Evolutionary conservation across 2,797 vertebrate species (phyloP).

Genomic region (Trematomus bernacchii): DNA sequence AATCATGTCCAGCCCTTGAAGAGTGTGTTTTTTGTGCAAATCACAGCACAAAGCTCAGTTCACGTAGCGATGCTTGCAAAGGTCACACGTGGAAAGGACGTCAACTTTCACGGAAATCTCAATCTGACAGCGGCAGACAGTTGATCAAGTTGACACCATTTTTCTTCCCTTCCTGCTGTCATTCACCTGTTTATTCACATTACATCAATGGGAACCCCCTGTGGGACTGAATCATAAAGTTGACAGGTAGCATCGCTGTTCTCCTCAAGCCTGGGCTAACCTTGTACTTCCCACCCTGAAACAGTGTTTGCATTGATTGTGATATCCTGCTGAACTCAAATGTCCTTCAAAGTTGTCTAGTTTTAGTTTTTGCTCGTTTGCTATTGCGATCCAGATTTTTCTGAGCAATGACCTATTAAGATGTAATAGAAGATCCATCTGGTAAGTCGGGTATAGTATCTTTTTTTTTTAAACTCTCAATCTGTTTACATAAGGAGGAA

Average conservation of each 20-base stretch:
- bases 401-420: slow-evolving; percentile 29
- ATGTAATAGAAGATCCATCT: slow-evolving; percentile 23
- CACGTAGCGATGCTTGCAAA: slow-evolving; percentile 31
- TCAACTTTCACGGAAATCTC: slow-evolving; percentile 47
- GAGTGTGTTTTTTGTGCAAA: slow-evolving; percentile 73
- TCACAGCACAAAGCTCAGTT: slow-evolving; percentile 46
- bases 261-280: slow-evolving; percentile 49
- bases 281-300: slow-evolving; percentile 44
- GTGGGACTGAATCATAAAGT: slow-evolving; percentile 47
- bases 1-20: slow-evolving; percentile 56
- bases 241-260: slow-evolving; percentile 57
- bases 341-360: slow-evolving; percentile 47
- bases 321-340: slow-evolving; percentile 34
- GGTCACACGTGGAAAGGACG: slow-evolving; percentile 53
- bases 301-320: slow-evolving; percentile 72
- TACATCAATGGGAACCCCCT: slow-evolving; percentile 52
- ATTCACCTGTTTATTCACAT: slow-evolving; percentile 69
- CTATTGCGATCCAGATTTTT: slow-evolving; percentile 6
- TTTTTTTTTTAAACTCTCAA: slow-evolving; percentile 22
- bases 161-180: slow-evolving; percentile 36
- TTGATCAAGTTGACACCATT: slow-evolving; percentile 50
- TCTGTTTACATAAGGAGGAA: slow-evolving; percentile 50
- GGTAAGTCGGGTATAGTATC: slow-evolving; percentile 8
- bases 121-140: slow-evolving; percentile 40
- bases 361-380: slow-evolving; percentile 12